phyloP scores from a whole-genome alignment of 2,888 invertebrate species.

The Andrena fulva region DNA sequence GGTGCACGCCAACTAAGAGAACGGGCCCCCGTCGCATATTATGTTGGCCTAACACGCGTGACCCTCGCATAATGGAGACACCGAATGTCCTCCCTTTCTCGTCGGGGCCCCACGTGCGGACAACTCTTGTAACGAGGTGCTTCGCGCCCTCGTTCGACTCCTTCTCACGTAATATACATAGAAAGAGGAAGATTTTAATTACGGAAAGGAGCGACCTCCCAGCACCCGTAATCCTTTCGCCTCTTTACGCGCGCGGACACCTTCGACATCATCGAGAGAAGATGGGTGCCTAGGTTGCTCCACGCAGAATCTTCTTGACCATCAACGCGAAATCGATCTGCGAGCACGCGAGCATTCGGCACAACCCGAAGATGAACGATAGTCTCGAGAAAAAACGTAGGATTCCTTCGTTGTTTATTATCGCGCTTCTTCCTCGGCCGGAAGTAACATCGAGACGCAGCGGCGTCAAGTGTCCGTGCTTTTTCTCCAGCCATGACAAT shows the following conservation, averaged over 20 bases:
- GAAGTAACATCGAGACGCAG: constrained; percentile 23
- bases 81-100: constrained; percentile 42
- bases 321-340: background rate
- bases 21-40: constrained; percentile 70
- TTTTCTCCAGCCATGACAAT: constrained; percentile 57
- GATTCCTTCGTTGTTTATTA: constrained; percentile 31
- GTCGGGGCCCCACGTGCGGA: constrained; percentile 51
- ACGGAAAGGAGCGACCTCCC: constrained; percentile 21
- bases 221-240: background rate
- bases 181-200: constrained; percentile 51
- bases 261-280: constrained; percentile 17
- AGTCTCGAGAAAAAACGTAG: background rate
- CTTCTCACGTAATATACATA: constrained; percentile 32
- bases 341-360: background rate
- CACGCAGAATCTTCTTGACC: background rate
- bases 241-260: background rate
- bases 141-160: constrained; percentile 11
- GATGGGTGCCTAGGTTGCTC: background rate
- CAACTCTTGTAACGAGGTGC: constrained; percentile 65
- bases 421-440: constrained; percentile 9
- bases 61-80: constrained; percentile 74
- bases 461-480: constrained; percentile 27
- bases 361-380: constrained; percentile 7
- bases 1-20: constrained; percentile 47
- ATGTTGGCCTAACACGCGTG: constrained; percentile 80